Base-by-base conservation (phyloP, 2,797 vertebrate genomes). In the Eulemur rubriventer region DNA sequence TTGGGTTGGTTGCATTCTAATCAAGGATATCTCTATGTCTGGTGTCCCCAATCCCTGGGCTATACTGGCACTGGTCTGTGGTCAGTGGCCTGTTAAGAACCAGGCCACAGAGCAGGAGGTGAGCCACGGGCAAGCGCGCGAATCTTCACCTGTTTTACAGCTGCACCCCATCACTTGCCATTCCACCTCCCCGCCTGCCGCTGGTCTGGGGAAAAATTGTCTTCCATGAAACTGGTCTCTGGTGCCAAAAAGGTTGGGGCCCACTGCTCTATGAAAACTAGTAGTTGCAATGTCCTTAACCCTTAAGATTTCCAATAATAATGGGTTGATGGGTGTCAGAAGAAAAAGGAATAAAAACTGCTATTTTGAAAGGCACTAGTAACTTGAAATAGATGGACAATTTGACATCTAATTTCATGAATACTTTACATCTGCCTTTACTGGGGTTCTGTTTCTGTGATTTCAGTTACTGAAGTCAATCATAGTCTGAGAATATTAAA, bases 171-270 rank as follows among this genome's bases (percentile, higher is more conserved):
- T 28, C 10, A 4, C 57, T 59, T 10, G 22, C 55, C 4, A 10
- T 26, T 57, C 55, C 55, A 57, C 3, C 1, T 57, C 55, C 22
- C 22, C 1, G 3, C 3, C 55, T 1, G 1, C 57, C 26, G 0
- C 24, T 59, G 57, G 24, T 59, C 57, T 28, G 10, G 26, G 57
- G 24, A 59, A 59, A 59, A 59, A 59, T 59, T 28, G 57, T 28
- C 57, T 59, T 59, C 57, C 57, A 28, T 59, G 57, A 59, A 59
- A 59, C 26, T 28, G 11, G 57, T 59, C 24, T 26, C 57, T 59
- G 24, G 57, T 26, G 26, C 57, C 24, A 59, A 59, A 59, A 59
- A 28, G 57, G 57, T 59, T 59, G 10, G 57, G 3, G 10, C 12
- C 57, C 24, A 28, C 10, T 59, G 57, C 26, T 59, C 4, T 12